Base-by-base conservation (phyloP, 1,140 invertebrate species). In the Odontomachus brunneus region DNA sequence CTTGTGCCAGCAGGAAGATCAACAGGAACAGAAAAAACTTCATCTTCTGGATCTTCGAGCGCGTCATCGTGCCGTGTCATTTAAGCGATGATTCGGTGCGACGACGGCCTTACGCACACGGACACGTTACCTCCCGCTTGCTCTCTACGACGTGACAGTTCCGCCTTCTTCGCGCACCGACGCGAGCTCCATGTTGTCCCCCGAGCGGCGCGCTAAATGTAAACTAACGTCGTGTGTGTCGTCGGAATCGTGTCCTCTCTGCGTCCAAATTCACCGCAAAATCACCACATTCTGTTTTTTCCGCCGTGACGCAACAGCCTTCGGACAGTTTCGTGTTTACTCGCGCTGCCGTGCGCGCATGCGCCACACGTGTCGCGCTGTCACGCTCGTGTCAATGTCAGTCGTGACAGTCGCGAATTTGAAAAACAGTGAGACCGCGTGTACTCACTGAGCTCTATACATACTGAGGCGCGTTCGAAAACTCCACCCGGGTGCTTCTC, bases 31-130 rank as follows among this genome's bases (percentile, higher is more conserved):
- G n/a, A 63, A 90, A 88, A 73, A 90, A 88, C 29, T 91, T 86
- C 66, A 90, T 90, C 49, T 84, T 91, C 65, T 88, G 90, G 62
- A 90, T 92, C 86, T 88, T 91, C 26, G 83, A 88, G 53, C 74
- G 89, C 74, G 84, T 92, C 91, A 93, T 93, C 78, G 55, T 85
- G 44, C 12, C 33, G 48, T 78, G 83, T 86, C 91, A 91, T 91
- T 83, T 86, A 88, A 74, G 63, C 55, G 83, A 53, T 57, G 44
- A 65, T 62, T 73, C 76, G 73, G 75, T 33, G 63, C 60, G 73
- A 82, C 33, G 44, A 19, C 53, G 17, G 12, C 15, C 3, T 15
- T 55, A 5, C 24, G 38, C 63, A 2, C 55, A 12, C 33, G 11
- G 29, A 33, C 5, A 33, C 15, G 33, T 44, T n/a, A 1, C 14